Percentiles rank a stretch among this genome's conserved stretches.
phyloP scores from a whole-genome alignment of 2,888 invertebrate species.

The Asteroscopus sphinx region DNA sequence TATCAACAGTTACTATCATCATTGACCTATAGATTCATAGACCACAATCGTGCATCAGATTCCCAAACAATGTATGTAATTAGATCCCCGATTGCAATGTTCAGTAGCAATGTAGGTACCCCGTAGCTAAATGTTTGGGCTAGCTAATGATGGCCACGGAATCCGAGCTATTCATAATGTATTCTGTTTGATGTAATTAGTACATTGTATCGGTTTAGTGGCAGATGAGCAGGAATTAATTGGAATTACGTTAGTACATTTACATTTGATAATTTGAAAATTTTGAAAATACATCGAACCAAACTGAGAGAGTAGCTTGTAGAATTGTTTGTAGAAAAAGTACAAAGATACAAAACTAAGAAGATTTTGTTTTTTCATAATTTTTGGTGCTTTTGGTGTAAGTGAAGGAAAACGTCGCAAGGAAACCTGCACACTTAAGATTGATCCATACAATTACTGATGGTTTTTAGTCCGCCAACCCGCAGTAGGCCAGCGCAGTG shows the following conservation, averaged over 20 bases:
- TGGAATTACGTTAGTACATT: conserved; percentile 24
- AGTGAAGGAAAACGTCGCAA: too few relatives aligned
- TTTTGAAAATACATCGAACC: too few relatives aligned
- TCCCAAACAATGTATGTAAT: conserved; percentile 46
- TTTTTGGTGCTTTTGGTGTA: too few relatives aligned
- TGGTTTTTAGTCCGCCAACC: too few relatives aligned
- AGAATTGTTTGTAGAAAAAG: too few relatives aligned
- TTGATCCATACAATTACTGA: too few relatives aligned
- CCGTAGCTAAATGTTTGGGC: conserved; percentile 37
- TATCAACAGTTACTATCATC: neutral
- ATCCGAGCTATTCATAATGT: conserved; percentile 45
- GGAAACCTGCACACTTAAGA: too few relatives aligned
- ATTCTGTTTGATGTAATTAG: conserved; percentile 52
- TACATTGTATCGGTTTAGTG: conserved; percentile 37
- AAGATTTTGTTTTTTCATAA: too few relatives aligned
- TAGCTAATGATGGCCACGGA: conserved; percentile 52
- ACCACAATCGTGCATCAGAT: conserved; percentile 26
- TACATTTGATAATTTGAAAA: too few relatives aligned
- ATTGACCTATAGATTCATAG: neutral
- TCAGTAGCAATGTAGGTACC: conserved; percentile 35
- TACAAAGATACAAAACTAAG: too few relatives aligned
- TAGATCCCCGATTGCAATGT: conserved; percentile 37
- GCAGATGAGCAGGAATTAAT: conserved; percentile 25
- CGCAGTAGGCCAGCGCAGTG: too few relatives aligned
- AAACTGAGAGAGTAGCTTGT: too few relatives aligned